Evolutionary conservation across 2,888 invertebrate species (phyloP), one percentile per base, ranked within the genome.

Genomic region (Cheilosia impressa): DNA sequence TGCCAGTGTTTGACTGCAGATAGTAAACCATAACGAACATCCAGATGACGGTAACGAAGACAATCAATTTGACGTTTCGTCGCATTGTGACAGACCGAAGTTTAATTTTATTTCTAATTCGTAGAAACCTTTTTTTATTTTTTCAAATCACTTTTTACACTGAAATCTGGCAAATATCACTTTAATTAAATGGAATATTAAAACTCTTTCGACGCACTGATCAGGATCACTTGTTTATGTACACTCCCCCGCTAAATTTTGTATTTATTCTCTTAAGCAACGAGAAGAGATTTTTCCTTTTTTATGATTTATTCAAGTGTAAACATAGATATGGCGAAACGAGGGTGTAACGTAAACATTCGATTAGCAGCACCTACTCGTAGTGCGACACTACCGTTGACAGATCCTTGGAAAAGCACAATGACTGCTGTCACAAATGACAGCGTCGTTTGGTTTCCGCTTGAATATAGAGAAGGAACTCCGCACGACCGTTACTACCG

Each of bases 21-120:
- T 91, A 92, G 88, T 92, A 92, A 87, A 92, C 91, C 92, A 92
- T 91, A 87, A 91, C 91, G 87, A 92, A 92, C 92, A 92, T 92
- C 92, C 92, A 92, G 78, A 92, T 91, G 89, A 91, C 89, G 89
- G 90, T 90, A 45, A 92, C 92, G 88, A 92, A 92, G 43, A 91
- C 91, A 88, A 92, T 90, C 88, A 92, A 87, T 89, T 92, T 92
- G 81, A 92, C 91, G 88, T 92, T 92, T 87, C 92, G 91, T 69
- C 92, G 91, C 92, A 92, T 92, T 87, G 88, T 90, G 87, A 76
- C 55, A 65, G 87, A 75, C 55, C 62, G 77, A 53, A 38, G 58
- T 34, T 58, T 10, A 55, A 63, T 53, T 17, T 31, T 38, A 50
- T 52, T 52, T 50, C 2, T 22, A 17, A 22, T 10, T 13, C 13